These are phyloP conservation scores for Vannuccia rotundouncinata DNA, from an alignment of 2,888 invertebrate species.

Conservation along the genomic window DNA sequence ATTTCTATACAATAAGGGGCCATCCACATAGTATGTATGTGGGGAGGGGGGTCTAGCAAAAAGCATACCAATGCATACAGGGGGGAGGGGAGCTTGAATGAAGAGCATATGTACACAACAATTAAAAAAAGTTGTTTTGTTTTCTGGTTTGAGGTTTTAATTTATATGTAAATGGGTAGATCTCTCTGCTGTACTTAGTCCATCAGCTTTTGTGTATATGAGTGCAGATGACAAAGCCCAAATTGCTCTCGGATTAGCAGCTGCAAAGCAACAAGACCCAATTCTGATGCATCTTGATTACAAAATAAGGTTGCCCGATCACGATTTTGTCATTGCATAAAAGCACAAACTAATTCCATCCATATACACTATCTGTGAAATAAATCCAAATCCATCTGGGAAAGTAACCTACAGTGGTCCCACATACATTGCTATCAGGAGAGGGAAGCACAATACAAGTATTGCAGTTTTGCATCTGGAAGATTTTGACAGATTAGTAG, in stretches of 20 bases:
- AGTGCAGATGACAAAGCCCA: not conserved
- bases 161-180: too few species aligned
- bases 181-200: not conserved
- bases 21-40: not conserved
- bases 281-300: not conserved
- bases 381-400: conserved; percentile 4
- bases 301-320: not conserved
- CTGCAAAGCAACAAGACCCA: not conserved
- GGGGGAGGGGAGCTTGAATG: not conserved
- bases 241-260: not conserved
- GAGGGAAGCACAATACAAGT: conserved; percentile 46
- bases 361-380: conserved; percentile 16
- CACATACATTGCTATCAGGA: conserved; percentile 53
- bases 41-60: not conserved
- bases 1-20: not conserved
- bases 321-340: not conserved
- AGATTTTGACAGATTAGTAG: conserved; percentile 45
- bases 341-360: conserved; percentile 1
- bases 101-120: not conserved
- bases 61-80: not conserved
- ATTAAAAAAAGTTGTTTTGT: too few species aligned
- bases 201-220: not conserved
- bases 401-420: conserved; percentile 50
- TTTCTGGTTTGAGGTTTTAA: too few species aligned
- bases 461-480: conserved; percentile 45